Evolutionary conservation across 2,888 invertebrate genomes (phyloP), one percentile per base, ranked within the genome.

Genomic region (Coleophora flavipennella): DNA sequence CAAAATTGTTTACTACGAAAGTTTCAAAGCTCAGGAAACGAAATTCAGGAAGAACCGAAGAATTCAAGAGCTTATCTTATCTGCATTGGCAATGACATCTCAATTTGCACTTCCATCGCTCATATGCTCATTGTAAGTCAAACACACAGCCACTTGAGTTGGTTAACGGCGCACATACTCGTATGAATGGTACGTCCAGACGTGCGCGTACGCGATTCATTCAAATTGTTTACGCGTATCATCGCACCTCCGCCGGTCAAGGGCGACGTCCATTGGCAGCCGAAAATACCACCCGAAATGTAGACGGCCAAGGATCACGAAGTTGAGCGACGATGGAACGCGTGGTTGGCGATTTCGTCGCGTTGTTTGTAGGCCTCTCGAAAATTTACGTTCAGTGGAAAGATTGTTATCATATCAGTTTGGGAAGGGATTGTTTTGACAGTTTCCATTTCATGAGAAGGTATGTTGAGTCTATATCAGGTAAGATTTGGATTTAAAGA

Each of bases 121-220:
- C 39, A 58, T 57, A 50, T 55, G 63, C 35, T 27, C 67, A 65
- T 59, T 64, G 67, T 70, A 65, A 65, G 63, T 53, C 61, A 65
- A 72, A 73, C 72, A 59, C 64, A 65, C 20, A 20, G 62, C 60
- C 65, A 62, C 66, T 72, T 67, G 74, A 75, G 68, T 72, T 73
- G 71, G 69, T 72, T 73, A 69, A 71, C 75, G 69, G 70, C 68
- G 54, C 59, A 62, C 71, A 69, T 67, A 54, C 59, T 61, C 71
- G 77, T 72, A 79, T 81, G 80, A 84, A 84, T 83, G 81, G 76
- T 69, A 62, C 65, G 62, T 63, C 64, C 59, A 64, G 67, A 68
- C 68, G 67, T 65, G 68, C 67, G 67, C 68, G 74, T 79, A 79
- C 78, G 77, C 80, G 71, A 67, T 76, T 76, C 81, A 83, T 84